Conservation (phyloP, 2,113 vertebrate species). For the Sitta europaea region DNA sequence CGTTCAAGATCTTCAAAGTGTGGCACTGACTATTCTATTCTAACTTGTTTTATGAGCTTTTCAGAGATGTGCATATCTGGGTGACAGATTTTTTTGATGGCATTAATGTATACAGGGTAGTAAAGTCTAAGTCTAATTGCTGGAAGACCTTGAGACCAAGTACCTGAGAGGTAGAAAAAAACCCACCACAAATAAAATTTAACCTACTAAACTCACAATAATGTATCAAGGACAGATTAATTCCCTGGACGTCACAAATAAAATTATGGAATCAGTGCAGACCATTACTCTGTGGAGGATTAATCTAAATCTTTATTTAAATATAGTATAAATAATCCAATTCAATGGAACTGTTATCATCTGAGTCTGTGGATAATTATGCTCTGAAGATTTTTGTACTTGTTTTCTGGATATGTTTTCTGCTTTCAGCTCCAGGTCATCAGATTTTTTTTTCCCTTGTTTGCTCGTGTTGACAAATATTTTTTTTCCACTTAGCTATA, state of each 20-base stretch:
- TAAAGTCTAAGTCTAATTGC: background rate
- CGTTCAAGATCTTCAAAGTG: background rate
- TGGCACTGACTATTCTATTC: background rate
- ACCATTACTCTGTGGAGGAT: background rate
- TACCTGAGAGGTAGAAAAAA: background rate
- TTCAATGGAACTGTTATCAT: background rate
- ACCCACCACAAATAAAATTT: background rate
- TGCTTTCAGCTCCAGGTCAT: background rate
- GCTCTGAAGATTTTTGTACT: background rate
- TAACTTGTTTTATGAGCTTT: background rate
- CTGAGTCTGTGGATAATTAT: background rate
- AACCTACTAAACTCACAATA: background rate
- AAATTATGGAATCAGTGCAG: background rate
- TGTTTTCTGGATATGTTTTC: background rate
- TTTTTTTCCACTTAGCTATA: background rate
- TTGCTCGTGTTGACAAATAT: background rate
- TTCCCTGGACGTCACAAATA: background rate
- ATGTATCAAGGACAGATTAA: background rate
- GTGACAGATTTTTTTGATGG: background rate
- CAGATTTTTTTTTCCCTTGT: background rate
- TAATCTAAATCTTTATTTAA: background rate
- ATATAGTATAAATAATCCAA: background rate
- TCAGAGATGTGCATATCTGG: background rate
- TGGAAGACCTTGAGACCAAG: background rate
- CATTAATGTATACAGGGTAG: background rate